phyloP scores from a whole-genome alignment of 2,888 invertebrate species.

The Keiferia lycopersicella region DNA sequence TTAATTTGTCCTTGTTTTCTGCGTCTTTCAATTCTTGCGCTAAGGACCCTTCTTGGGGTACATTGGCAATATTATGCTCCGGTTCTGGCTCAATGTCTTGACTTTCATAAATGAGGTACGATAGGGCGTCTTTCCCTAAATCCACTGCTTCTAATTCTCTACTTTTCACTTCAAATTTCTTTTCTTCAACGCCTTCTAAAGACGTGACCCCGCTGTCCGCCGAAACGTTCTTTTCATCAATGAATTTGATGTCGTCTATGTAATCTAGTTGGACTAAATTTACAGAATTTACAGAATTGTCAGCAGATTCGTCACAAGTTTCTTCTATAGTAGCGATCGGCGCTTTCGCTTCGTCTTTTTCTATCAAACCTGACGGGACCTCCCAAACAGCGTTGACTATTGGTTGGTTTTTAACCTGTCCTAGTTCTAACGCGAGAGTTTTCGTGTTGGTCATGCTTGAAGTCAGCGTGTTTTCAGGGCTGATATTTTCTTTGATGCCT shows the following conservation, averaged over 20 bases:
- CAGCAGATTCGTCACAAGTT: conserved; percentile 58
- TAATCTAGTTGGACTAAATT: conserved; percentile 52
- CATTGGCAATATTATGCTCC: conserved; percentile 35
- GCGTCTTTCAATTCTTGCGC: conserved; percentile 69
- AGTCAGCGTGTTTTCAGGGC: conserved; percentile 82
- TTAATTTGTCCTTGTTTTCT: conserved; percentile 59
- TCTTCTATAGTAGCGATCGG: conserved; percentile 74
- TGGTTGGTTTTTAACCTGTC: conserved; percentile 53
- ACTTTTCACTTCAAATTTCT: conserved; percentile 31
- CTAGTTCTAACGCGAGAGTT: conserved; percentile 62
- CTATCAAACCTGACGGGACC: conserved; percentile 48
- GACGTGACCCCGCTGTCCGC: conserved; percentile 41
- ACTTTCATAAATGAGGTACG: conserved; percentile 65
- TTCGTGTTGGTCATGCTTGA: conserved; percentile 69
- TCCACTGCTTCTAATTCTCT: conserved; percentile 53
- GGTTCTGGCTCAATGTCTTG: conserved; percentile 50
- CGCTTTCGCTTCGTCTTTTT: conserved; percentile 54
- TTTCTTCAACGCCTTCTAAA: conserved; percentile 34
- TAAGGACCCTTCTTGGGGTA: conserved; percentile 49
- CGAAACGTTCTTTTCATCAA: conserved; percentile 44
- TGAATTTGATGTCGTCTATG: conserved; percentile 58
- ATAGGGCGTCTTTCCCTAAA: conserved; percentile 69
- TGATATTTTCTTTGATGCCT: conserved; percentile 83
- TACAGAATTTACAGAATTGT: conserved; percentile 48
- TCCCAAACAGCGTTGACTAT: conserved; percentile 52